Evolutionary conservation across 2,888 invertebrate genomes (phyloP).

Genomic region (Pasiphila rectangulata): DNA sequence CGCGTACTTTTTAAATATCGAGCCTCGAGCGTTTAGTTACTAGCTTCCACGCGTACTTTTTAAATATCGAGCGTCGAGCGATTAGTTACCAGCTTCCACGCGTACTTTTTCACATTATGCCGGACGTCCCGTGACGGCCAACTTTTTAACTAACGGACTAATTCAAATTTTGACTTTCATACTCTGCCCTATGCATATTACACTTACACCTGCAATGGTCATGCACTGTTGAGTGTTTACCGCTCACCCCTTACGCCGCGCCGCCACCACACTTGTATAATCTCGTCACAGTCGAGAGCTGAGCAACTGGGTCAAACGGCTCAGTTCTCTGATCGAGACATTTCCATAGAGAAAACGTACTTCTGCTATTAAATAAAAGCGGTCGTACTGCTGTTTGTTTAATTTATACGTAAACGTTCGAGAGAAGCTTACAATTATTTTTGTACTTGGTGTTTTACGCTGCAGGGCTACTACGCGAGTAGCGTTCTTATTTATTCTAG

Average conservation of each 20-base stretch:
- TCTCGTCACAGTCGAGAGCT: constrained; percentile 38
- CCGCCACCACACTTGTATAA: constrained; percentile 9
- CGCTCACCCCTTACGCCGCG: background rate
- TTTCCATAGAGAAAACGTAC: constrained; percentile 28
- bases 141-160: no score
- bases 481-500: no score
- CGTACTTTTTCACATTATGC: no score
- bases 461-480: background rate
- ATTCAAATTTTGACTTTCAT: no score
- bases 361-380: constrained; percentile 19
- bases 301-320: constrained; percentile 43
- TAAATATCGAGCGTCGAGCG: no score
- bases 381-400: constrained; percentile 18
- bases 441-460: background rate
- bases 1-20: no score
- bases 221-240: background rate
- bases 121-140: no score
- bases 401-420: constrained; percentile 6
- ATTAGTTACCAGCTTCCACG: no score
- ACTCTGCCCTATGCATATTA: no score
- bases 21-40: no score
- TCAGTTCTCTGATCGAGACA: constrained; percentile 24
- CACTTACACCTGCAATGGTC: no score
- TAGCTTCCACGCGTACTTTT: no score
- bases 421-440: background rate